Evolutionary conservation across 2,888 invertebrate genomes (phyloP), one percentile per base, ranked within the genome.

Genomic region (Hydriomena furcata): DNA sequence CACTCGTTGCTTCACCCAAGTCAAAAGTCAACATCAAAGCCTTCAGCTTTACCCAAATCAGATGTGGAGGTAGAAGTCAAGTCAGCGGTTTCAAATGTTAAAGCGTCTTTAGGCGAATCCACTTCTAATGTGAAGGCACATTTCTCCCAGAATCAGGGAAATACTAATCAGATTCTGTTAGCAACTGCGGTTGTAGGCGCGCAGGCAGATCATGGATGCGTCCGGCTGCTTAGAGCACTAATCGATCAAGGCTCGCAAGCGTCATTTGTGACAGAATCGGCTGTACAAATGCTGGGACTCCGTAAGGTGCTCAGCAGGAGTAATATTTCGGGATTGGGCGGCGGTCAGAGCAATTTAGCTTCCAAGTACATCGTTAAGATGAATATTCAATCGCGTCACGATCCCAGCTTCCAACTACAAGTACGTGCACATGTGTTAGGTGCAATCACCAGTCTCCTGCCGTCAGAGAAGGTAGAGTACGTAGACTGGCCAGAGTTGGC

Each of bases 201-300:
- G 10, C 21, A 40, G 8, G 11, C 40, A n/a, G 17, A 24, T 17
- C 12, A 24, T 5, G 32, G 24, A 12, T 7, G 6, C 1, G 28
- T 21, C 8, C 11, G 12, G 13, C 8, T 17, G 8, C 5, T 30
- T 12, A 31, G 37, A 12, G 34, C 47, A 3, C 11, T 55, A 7
- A 17, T 55, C 6, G 55, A 55, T 12, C 55, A 55, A 7, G 55
- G 47, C 1, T 47, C 46, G 7, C 50, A 55, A 12, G 54, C 30
- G 10, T 50, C 50, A 7, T 55, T 55, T 34, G 46, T 55, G 5
- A 38, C 51, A 1, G 55, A 55, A 34, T 11, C 42, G 7, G 25
- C 5, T 1, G 42, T 32, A 6, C 42, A 42, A 25, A 7, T 42
- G 3, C 4, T 42, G 7, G 3, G 32, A 8, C 34, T 42, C 4